Percentiles rank a stretch among this genome's conserved stretches.
Conservation (phyloP, 2,888 invertebrate genomes). For the Scrobipalpa costella region DNA sequence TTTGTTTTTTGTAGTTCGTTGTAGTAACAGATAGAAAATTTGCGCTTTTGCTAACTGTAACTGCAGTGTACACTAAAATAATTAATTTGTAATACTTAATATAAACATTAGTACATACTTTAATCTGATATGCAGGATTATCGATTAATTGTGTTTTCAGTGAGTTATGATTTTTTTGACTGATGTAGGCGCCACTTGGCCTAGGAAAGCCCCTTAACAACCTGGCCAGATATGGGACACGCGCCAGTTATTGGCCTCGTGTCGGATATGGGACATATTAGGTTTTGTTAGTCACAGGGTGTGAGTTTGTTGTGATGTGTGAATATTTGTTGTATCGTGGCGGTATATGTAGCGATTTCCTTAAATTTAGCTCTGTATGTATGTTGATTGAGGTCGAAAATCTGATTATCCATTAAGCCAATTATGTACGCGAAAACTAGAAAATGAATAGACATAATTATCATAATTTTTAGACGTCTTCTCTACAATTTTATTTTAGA, state of each 20-base stretch:
- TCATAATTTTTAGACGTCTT: background rate
- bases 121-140: too few species aligned
- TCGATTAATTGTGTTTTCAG: too few species aligned
- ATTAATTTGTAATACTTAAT: too few species aligned
- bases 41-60: too few species aligned
- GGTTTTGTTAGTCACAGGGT: slow-evolving; percentile 16
- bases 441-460: background rate
- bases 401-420: background rate
- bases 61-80: too few species aligned
- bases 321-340: background rate
- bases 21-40: too few species aligned
- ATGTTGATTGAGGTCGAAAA: background rate
- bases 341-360: background rate
- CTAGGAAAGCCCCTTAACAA: slow-evolving; percentile 32
- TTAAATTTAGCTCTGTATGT: background rate
- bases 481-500: too few species aligned
- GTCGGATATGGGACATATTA: background rate
- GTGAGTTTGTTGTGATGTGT: background rate
- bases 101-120: too few species aligned
- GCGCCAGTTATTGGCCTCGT: background rate
- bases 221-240: slow-evolving; percentile 45
- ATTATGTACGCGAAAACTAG: background rate
- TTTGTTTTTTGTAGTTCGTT: too few species aligned
- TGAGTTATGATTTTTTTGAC: too few species aligned
- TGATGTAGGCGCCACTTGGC: too few species aligned